A percentile compares a stretch with the other conserved stretches of the same genome.
Evolutionary conservation across 2,113 vertebrate genomes (phyloP).

Genomic region (Dipodomys merriami): DNA sequence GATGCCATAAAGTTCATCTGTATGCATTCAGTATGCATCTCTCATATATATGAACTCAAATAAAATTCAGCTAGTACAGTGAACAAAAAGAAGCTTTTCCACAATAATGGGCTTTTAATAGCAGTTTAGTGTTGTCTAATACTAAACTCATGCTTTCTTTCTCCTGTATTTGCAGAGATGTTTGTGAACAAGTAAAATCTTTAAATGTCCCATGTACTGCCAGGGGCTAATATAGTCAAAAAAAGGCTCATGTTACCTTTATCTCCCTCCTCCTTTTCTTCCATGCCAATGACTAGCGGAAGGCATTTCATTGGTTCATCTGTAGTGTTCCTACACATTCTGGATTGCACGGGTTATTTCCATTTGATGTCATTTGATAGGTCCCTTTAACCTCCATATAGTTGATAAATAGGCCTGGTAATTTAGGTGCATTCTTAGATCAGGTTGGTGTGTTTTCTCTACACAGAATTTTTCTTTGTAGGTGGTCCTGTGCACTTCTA

Average conservation of each 20-base stretch:
- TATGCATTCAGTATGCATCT: not conserved
- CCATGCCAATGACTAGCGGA: not conserved
- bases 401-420: not conserved
- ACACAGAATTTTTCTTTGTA: not conserved
- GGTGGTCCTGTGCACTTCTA: not conserved
- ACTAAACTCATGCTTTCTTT: not conserved
- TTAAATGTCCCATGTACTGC: not conserved
- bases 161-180: not conserved
- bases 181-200: not conserved
- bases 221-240: not conserved
- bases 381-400: not conserved
- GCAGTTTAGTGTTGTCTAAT: not conserved
- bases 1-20: not conserved
- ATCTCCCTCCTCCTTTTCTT: not conserved
- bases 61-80: not conserved
- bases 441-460: not conserved
- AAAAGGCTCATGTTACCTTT: not conserved
- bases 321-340: not conserved
- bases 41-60: not conserved
- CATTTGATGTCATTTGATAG: not conserved
- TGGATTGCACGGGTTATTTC: not conserved
- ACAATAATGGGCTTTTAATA: not conserved
- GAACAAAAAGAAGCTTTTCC: not conserved
- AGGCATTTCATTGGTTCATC: not conserved
- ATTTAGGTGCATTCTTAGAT: not conserved